Base-by-base conservation (phyloP, 2,888 invertebrate species). In the Melieria omissa region DNA sequence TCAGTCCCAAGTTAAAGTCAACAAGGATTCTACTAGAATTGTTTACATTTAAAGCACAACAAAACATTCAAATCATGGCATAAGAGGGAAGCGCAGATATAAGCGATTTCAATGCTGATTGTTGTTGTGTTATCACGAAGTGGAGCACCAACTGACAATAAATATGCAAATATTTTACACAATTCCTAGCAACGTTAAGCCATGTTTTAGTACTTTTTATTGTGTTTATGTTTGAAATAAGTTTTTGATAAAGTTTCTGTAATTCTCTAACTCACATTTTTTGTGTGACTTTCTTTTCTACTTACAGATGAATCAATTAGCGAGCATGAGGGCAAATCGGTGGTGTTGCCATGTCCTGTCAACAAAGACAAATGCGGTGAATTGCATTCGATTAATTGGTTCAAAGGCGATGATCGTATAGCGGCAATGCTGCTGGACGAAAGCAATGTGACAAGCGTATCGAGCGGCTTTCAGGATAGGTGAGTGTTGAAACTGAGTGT, bases 371-470 rank as follows among this genome's bases (percentile, higher is more conserved):
- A 90, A 78, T 94, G 93, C 84, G 93, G 92, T 47, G 91, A 90
- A 75, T 88, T 93, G 76, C 93, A 93, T 88, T 93, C 92, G 83
- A 91, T 93, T 82, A 93, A 93, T 87, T 93, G 93, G 93, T 93
- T 93, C 86, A 90, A 92, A 78, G 93, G 92, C 73, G 84, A 84
- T 73, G 83, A 83, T 74, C 84, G 87, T 71, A 86, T 87, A 66
- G 87, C 86, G n/a, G 87, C 87, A n/a, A 85, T 86, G 80, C 83
- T 86, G 66, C 81, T 86, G 63, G 87, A 85, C 74, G 86, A 86
- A 52, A 84, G 82, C 73, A 84, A 86, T 79, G 84, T 85, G 76
- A 84, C 85, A 46, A 86, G 83, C 76, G 86, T 87, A 70, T 82
- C 84, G 65, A 81, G 83, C 72, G 84, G 83, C 73, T 86, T 82